These are phyloP conservation scores for Cassiopea xamachana DNA, from an alignment of 30 jellyfish, hydroid and myxozoan genomes.

Conservation along the genomic window DNA sequence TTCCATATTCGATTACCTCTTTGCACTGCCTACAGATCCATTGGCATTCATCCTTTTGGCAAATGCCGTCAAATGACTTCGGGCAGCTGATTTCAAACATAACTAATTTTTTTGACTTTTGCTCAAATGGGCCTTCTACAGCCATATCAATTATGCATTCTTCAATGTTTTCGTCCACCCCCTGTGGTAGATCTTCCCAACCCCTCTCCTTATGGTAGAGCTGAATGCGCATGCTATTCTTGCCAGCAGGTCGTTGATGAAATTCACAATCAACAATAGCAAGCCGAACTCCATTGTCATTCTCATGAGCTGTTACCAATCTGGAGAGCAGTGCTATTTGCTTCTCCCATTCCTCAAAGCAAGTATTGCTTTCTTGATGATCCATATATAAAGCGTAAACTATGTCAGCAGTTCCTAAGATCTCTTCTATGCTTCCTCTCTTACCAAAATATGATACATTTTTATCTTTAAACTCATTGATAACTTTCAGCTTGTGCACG, in stretches of 20 bases:
- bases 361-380: background rate
- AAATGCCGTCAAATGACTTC: background rate
- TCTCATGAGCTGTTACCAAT: background rate
- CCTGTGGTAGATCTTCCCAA: background rate
- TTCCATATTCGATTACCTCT: background rate
- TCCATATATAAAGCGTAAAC: background rate
- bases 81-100: background rate
- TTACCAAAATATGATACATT: background rate
- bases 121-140: background rate
- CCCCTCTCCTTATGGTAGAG: background rate
- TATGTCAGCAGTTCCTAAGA: background rate
- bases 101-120: background rate
- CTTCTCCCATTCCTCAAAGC: background rate
- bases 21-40: background rate
- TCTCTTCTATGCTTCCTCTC: background rate
- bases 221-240: background rate
- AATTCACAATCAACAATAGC: background rate
- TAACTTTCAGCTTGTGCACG: background rate
- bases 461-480: background rate
- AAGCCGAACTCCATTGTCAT: background rate
- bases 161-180: background rate
- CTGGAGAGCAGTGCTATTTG: background rate
- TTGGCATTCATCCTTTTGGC: background rate
- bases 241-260: background rate
- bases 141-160: background rate